Evolutionary conservation across 2,113 vertebrate species (phyloP), one percentile per base, ranked within the genome.

Genomic region (Aegithalos caudatus): DNA sequence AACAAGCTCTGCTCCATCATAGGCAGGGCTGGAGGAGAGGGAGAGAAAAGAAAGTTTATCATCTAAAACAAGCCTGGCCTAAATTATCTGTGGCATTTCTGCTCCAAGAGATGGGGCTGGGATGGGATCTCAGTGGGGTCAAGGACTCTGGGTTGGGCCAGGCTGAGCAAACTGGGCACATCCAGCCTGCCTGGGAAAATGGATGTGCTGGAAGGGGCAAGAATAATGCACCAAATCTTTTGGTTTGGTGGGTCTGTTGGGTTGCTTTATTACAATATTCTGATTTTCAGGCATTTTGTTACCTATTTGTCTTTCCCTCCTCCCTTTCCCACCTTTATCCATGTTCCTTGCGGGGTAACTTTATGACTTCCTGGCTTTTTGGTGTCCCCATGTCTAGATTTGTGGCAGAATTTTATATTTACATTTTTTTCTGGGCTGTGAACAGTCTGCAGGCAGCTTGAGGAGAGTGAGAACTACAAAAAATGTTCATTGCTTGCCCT

Each of bases 301-400:
- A 7, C 1, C 14, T 20, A 1, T 77, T 93, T 72, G 4, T 53
- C 14, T 27, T 71, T 33, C 9, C 23, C 9, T 38, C 6, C 13
- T 65, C 16, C 5, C 12, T 73, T 61, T 37, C n/a, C 42, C 15
- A 27, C 15, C 50, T 60, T 73, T 24, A 13, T 27, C 24, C 21
- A 8, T 20, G 14, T 78, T 19, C 12, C 11, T 47, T 17, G 6
- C 7, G 22, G 51, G 20, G 9, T 69, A 31, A 38, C 6, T 0
- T 10, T 12, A 4, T 0, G 2, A 9, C 12, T 47, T 51, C 20
- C 37, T 37, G 37, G 7, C n/a, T 57, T 40, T 45, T 66, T 10
- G 16, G 5, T 37, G 50, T 29, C 56, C 27, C 35, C 0, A 0
- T 2, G 3, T 8, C 45, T 57, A 37, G 60, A 47, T 53, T 50